Conservation (phyloP, 2,888 invertebrate species). For the Yponomeuta cagnagella region DNA sequence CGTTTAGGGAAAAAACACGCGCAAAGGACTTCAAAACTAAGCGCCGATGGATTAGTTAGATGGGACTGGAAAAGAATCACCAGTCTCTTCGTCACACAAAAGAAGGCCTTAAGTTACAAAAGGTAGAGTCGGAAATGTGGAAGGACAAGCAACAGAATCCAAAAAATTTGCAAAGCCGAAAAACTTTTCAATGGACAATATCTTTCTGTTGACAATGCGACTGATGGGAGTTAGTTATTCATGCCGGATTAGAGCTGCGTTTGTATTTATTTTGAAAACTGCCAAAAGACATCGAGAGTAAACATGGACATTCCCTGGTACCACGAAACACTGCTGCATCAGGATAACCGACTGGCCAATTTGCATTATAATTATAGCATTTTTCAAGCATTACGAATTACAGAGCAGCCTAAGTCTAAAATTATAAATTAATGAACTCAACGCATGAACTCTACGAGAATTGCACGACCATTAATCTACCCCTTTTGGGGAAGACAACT, state of each 20-base stretch:
- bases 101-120: slow-evolving; percentile 19
- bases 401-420: no score
- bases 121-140: slow-evolving; percentile 19
- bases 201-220: slow-evolving; percentile 62
- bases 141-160: background rate
- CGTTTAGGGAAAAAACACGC: slow-evolving; percentile 52
- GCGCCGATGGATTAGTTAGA: slow-evolving; percentile 69
- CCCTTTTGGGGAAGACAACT: no score
- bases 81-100: slow-evolving; percentile 19
- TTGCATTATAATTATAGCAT: no score
- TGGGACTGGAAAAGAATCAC: slow-evolving; percentile 23
- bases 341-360: no score
- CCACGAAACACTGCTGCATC: slow-evolving; percentile 17
- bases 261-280: slow-evolving; percentile 47
- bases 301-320: slow-evolving; percentile 39
- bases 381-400: no score
- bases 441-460: no score
- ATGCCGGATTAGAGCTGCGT: slow-evolving; percentile 60
- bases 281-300: slow-evolving; percentile 53
- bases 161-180: slow-evolving; percentile 22
- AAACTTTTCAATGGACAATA: slow-evolving; percentile 65
- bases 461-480: no score
- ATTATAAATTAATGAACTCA: no score
- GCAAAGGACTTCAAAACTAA: slow-evolving; percentile 65
- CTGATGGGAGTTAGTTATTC: slow-evolving; percentile 65